Conservation (phyloP, 2,797 vertebrate genomes). For the Apogon hyalosoma region DNA sequence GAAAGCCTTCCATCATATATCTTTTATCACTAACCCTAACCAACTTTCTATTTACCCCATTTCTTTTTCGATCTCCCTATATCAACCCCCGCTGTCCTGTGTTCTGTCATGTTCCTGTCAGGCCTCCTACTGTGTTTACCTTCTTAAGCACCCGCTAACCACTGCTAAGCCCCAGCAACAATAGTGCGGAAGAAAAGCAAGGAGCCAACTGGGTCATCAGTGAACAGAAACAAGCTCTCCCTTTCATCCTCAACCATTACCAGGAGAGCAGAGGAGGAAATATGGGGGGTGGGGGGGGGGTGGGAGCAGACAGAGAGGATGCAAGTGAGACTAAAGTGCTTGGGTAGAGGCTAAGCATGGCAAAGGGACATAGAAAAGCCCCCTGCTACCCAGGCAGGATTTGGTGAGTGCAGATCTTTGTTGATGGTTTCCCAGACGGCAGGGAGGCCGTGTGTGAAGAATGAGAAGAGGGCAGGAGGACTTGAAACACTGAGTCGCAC, state of each 20-base stretch:
- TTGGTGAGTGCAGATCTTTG: constrained; percentile 6
- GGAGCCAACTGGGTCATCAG: constrained; percentile 32
- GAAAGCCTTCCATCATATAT: constrained; percentile 46
- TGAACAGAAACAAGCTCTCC: constrained; percentile 44
- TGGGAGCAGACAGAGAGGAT: constrained; percentile 1
- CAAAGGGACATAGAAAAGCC: constrained; percentile 6
- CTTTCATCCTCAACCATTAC: constrained; percentile 52
- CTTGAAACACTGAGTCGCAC: constrained; percentile 15
- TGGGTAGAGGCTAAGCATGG: constrained; percentile 14
- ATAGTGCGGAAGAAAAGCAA: constrained; percentile 27
- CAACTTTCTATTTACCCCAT: constrained; percentile 25
- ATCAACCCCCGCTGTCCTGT: constrained; percentile 19
- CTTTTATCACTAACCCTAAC: constrained; percentile 36
- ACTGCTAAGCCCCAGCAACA: constrained; percentile 34
- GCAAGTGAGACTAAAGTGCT: constrained; percentile 25
- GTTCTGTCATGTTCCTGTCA: constrained; percentile 33
- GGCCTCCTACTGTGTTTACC: constrained; percentile 41
- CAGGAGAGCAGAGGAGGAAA: constrained; percentile 33
- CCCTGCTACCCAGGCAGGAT: constrained; percentile 12
- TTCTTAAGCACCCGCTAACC: constrained; percentile 46
- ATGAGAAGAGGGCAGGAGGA: constrained; percentile 22
- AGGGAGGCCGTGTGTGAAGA: constrained; percentile 23
- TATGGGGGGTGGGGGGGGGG: not conserved
- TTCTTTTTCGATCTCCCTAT: constrained; percentile 35
- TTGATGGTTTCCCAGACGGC: constrained; percentile 29